Percentiles rank a stretch among this genome's conserved stretches.
These are phyloP conservation scores for Lophotis ruficrista DNA, from an alignment of 2,113 vertebrate species.

Conservation along the genomic window DNA sequence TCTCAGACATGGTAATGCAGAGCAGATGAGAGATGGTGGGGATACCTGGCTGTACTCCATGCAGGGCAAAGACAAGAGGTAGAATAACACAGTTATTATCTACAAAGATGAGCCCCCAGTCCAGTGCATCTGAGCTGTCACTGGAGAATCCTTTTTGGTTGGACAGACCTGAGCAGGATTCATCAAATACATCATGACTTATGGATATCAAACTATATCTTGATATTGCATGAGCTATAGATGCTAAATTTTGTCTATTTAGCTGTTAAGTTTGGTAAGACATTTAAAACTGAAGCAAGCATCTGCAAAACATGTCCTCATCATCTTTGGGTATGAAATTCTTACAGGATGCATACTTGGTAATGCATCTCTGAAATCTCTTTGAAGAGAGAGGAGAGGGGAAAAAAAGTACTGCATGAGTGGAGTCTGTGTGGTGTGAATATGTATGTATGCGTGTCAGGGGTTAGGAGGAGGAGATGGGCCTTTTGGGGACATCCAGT, in stretches of 20 bases:
- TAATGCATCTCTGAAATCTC: neutral
- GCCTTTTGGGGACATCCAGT: neutral
- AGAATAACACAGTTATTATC: neutral
- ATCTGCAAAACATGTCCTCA: neutral
- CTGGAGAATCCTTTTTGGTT: neutral
- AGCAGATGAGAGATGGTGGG: neutral
- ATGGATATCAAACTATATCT: neutral
- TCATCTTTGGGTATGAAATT: neutral
- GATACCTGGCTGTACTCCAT: neutral
- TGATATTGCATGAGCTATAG: neutral
- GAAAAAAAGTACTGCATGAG: accelerated
- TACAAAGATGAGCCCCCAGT: neutral
- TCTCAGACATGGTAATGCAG: conserved; percentile 19
- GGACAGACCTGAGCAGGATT: neutral
- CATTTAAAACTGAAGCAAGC: neutral
- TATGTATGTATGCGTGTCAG: neutral
- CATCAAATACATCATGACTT: neutral
- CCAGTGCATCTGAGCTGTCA: neutral
- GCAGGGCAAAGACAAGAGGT: neutral
- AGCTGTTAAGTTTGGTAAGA: neutral
- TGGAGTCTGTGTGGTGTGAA: neutral
- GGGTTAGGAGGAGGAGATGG: neutral
- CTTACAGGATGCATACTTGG: neutral
- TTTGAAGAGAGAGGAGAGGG: neutral
- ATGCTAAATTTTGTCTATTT: neutral